Conservation (phyloP, 1,140 invertebrate species). For the Matsumurasca onukii region DNA sequence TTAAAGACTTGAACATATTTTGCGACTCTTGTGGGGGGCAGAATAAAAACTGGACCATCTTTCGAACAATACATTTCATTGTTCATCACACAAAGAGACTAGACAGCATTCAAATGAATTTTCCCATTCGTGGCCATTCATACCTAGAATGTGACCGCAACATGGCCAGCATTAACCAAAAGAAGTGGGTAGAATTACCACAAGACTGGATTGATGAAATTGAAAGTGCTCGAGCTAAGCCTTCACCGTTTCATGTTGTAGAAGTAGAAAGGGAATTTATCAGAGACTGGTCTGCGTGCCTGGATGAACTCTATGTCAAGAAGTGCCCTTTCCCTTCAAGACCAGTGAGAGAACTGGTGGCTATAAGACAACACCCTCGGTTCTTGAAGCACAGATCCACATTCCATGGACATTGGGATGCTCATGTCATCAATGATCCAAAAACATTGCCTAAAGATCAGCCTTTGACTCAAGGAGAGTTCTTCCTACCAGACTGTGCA, state of each 20-base stretch:
- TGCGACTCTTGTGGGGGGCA: slow-evolving; percentile 33
- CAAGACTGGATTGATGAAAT: slow-evolving; percentile 16
- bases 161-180: slow-evolving; percentile 14
- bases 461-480: neutral
- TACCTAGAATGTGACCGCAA: too few relatives aligned
- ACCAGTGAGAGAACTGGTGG: neutral
- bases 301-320: slow-evolving; percentile 8
- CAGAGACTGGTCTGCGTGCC: slow-evolving; percentile 1
- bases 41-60: slow-evolving; percentile 27
- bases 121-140: slow-evolving; percentile 22
- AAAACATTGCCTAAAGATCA: neutral
- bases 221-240: slow-evolving; percentile 8
- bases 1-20: slow-evolving; percentile 29
- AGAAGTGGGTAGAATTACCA: slow-evolving; percentile 7
- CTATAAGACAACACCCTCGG: neutral
- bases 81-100: slow-evolving; percentile 25
- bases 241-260: slow-evolving; percentile 27
- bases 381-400: slow-evolving; percentile 5
- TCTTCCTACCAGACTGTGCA: neutral
- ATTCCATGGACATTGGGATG: slow-evolving; percentile 1
- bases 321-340: slow-evolving; percentile 1
- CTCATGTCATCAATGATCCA: neutral
- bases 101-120: slow-evolving; percentile 7
- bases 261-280: slow-evolving; percentile 4
- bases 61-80: slow-evolving; percentile 27